Conservation (phyloP, 2,888 invertebrate species). For the Tuta absoluta region DNA sequence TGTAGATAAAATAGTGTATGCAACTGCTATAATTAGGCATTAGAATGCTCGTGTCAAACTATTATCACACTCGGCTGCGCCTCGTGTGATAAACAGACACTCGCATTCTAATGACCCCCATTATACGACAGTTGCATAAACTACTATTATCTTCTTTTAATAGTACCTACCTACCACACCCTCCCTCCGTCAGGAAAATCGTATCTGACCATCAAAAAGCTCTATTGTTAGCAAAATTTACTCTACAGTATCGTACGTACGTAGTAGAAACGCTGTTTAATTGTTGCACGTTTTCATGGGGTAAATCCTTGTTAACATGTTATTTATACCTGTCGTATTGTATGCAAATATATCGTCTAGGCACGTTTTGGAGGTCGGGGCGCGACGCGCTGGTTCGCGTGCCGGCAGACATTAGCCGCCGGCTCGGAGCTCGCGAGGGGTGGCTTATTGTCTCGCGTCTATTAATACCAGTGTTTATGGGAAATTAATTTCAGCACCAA, state of each 20-base stretch:
- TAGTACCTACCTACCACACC: too few species aligned
- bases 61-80: too few species aligned
- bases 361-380: constrained; percentile 61
- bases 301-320: constrained; percentile 25
- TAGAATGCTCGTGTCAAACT: too few species aligned
- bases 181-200: too few species aligned
- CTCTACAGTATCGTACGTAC: neutral
- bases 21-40: too few species aligned
- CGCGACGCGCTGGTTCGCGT: constrained; percentile 65
- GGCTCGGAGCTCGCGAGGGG: constrained; percentile 66
- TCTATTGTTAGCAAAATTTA: too few species aligned
- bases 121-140: too few species aligned
- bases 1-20: too few species aligned
- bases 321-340: constrained; percentile 41
- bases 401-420: constrained; percentile 68
- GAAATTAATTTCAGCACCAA: constrained; percentile 67
- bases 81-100: too few species aligned
- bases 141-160: too few species aligned
- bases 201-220: too few species aligned
- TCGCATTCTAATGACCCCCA: too few species aligned
- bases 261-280: neutral
- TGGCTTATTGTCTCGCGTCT: constrained; percentile 77
- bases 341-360: constrained; percentile 55
- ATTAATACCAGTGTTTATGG: constrained; percentile 72
- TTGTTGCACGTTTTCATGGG: neutral